phyloP scores from a whole-genome alignment of 35 echinoderm and acorn worm genomes.

The Apostichopus californicus region DNA sequence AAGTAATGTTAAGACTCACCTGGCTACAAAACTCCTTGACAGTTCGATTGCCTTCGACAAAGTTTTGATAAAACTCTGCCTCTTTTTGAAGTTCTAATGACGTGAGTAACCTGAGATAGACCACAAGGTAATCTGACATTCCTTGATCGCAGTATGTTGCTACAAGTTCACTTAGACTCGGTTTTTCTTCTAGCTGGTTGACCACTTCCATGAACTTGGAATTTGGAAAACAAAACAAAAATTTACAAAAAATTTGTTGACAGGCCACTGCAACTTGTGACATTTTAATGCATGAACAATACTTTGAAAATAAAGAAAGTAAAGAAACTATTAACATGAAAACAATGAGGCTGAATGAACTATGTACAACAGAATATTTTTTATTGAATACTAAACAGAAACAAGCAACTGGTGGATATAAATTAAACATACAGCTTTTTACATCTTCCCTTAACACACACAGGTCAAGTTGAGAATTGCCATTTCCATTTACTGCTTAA shows the following conservation, averaged over 20 bases:
- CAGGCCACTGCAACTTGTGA: background rate
- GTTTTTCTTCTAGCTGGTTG: conserved; percentile 77
- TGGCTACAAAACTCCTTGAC: conserved; percentile 95
- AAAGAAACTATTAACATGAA: too few species aligned
- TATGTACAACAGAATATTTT: too few species aligned
- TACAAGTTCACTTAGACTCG: conserved; percentile 58
- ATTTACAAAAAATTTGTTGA: too few species aligned
- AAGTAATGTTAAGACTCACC: conserved; percentile 41
- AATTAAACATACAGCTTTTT: too few species aligned
- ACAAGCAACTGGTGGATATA: too few species aligned
- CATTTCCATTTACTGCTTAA: too few species aligned
- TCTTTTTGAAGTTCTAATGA: conserved; percentile 91
- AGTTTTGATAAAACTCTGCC: conserved; percentile 85
- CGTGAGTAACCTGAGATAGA: conserved; percentile 95
- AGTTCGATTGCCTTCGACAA: conserved; percentile 84
- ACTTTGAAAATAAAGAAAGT: too few species aligned
- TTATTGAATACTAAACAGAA: too few species aligned
- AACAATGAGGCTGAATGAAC: too few species aligned
- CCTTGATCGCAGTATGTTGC: conserved; percentile 88
- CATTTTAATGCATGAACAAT: background rate
- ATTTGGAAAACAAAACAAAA: background rate
- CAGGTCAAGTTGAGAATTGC: too few species aligned
- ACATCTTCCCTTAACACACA: too few species aligned
- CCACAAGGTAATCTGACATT: conserved; percentile 93
- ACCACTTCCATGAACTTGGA: conserved; percentile 94